Conservation (phyloP, 2,888 invertebrate genomes). For the Antheraea assamensis region DNA sequence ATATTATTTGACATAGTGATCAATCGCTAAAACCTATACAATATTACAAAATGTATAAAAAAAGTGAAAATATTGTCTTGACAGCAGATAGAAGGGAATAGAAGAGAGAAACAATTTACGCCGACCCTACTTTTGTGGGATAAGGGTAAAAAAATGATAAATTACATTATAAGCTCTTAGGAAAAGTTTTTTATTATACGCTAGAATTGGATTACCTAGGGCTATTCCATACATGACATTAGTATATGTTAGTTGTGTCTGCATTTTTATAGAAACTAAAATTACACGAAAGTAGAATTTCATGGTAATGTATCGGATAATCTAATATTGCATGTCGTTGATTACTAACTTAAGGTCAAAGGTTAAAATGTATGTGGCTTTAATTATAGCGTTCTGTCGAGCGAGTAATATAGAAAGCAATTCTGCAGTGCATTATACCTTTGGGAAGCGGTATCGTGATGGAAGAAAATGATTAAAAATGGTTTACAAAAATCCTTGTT, state of each 20-base stretch:
- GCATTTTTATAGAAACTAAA: neutral
- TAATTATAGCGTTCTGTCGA: neutral
- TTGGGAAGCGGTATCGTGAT: too few species aligned
- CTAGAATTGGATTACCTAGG: neutral
- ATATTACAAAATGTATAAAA: too few species aligned
- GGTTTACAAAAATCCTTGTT: too few species aligned
- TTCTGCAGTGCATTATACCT: too few species aligned
- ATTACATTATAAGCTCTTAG: neutral
- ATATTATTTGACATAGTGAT: too few species aligned
- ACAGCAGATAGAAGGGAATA: too few species aligned
- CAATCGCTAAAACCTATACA: too few species aligned
- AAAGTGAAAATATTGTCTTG: too few species aligned
- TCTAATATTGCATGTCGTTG: slow-evolving; percentile 1
- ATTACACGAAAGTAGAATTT: neutral
- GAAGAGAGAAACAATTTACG: too few species aligned
- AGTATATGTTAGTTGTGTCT: neutral
- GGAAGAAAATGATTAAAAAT: too few species aligned
- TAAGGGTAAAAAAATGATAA: neutral
- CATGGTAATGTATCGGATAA: neutral
- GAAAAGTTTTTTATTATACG: neutral
- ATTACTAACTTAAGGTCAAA: neutral
- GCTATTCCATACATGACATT: neutral
- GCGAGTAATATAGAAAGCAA: neutral
- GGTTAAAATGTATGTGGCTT: neutral
- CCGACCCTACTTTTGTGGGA: too few species aligned